Evolutionary conservation across 2,113 vertebrate species (phyloP).

Genomic region (Oceanodroma tethys): DNA sequence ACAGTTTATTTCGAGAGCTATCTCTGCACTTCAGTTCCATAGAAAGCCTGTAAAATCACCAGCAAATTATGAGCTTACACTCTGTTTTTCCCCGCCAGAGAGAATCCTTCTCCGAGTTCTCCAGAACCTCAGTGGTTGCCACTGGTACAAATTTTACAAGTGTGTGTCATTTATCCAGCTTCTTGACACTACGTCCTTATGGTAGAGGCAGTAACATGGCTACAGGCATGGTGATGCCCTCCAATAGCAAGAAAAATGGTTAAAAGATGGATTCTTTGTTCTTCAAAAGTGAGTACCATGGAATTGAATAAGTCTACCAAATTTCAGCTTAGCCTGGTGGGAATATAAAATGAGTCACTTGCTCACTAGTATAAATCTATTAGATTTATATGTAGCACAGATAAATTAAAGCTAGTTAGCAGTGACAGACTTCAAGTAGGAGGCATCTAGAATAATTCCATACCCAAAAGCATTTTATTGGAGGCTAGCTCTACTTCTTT

Average conservation of each 20-base stretch:
- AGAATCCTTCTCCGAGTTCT: neutral
- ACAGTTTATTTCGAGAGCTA: neutral
- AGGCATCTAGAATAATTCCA: neutral
- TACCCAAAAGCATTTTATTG: neutral
- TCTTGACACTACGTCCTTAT: neutral
- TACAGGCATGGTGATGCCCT: neutral
- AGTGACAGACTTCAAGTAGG: neutral
- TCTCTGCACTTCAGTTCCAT: neutral
- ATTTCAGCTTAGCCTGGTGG: neutral
- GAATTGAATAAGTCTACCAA: neutral
- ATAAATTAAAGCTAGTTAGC: neutral
- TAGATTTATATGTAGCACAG: neutral
- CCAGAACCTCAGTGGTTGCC: neutral
- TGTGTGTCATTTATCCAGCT: neutral
- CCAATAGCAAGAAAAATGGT: neutral
- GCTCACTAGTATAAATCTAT: neutral
- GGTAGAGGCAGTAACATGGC: neutral
- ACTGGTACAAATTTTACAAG: neutral
- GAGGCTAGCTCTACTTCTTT: neutral
- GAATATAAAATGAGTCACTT: neutral
- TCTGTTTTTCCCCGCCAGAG: neutral
- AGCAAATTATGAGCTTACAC: neutral
- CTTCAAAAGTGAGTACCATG: neutral
- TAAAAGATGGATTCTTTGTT: neutral
- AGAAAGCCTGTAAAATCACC: neutral